These are phyloP conservation scores for Dendropsophus ebraccatus DNA, from an alignment of 2,113 vertebrate genomes.

Conservation along the genomic window DNA sequence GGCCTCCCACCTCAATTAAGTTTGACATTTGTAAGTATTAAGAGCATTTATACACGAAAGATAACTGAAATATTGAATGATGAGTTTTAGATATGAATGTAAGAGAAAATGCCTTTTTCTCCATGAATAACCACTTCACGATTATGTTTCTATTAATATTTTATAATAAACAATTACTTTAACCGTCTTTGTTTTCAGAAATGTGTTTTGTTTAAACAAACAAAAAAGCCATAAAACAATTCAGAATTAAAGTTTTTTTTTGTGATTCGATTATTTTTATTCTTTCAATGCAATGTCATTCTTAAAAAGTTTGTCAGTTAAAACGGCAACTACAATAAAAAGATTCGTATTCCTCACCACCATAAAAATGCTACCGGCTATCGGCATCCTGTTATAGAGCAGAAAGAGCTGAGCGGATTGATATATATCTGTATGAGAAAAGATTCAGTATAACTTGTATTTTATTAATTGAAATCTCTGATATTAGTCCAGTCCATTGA, in stretches of 20 bases:
- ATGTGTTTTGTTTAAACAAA: neutral
- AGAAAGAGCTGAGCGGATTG: no score
- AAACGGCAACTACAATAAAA: neutral
- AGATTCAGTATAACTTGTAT: no score
- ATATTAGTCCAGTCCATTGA: no score
- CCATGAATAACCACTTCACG: neutral
- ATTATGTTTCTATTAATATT: constrained; percentile 17
- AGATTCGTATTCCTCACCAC: neutral
- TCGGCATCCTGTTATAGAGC: no score
- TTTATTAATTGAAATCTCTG: no score
- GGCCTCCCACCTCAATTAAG: constrained; percentile 12
- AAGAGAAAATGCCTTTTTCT: constrained; percentile 10
- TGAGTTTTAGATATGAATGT: constrained; percentile 18
- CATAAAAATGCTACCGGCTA: no score
- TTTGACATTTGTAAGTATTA: constrained; percentile 11
- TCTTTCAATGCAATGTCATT: neutral
- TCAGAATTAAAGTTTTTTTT: neutral
- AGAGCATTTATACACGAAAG: neutral
- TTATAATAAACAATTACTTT: constrained; percentile 16
- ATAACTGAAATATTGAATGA: neutral
- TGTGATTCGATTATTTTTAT: neutral
- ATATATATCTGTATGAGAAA: no score
- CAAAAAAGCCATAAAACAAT: constrained; percentile 11
- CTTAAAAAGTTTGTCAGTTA: neutral
- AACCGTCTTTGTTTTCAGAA: neutral